These are phyloP conservation scores for Alcedo quadribrachys DNA, from an alignment of 2,797 vertebrate species.

Conservation along the genomic window DNA sequence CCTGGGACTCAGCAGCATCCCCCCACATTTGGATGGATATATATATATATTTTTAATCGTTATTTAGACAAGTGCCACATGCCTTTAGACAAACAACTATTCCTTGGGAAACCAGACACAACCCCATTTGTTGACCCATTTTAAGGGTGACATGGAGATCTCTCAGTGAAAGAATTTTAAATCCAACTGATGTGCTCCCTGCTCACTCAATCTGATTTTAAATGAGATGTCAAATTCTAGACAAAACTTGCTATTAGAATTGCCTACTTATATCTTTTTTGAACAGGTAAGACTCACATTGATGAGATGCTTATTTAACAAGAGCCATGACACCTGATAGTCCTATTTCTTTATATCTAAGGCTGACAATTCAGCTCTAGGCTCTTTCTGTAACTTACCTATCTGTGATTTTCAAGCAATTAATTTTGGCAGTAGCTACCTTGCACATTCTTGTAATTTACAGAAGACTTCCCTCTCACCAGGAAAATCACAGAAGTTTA, in stretches of 20 bases:
- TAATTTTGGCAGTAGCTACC: not conserved
- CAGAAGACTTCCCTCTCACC: not conserved
- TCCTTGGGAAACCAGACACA: not conserved
- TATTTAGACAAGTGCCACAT: not conserved
- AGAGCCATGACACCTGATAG: not conserved
- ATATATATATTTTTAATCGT: too few relatives aligned
- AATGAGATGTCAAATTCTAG: not conserved
- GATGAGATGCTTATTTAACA: not conserved
- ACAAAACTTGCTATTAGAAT: not conserved
- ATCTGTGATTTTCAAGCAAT: not conserved
- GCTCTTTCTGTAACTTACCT: not conserved
- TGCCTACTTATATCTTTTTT: not conserved
- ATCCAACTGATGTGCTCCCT: not conserved
- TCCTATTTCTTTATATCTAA: not conserved
- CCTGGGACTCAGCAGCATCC: not conserved
- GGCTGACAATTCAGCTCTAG: not conserved
- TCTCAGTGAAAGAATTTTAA: not conserved
- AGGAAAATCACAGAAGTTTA: not conserved
- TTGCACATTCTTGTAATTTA: not conserved
- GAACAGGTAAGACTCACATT: not conserved
- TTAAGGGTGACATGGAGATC: not conserved
- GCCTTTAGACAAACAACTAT: not conserved
- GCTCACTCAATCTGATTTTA: not conserved
- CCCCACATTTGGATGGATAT: not conserved
- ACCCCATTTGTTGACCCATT: accelerated